A percentile compares a stretch with the other conserved stretches of the same genome.
Conservation (phyloP, 2,888 invertebrate species). For the Drosophila subsilvestris region DNA sequence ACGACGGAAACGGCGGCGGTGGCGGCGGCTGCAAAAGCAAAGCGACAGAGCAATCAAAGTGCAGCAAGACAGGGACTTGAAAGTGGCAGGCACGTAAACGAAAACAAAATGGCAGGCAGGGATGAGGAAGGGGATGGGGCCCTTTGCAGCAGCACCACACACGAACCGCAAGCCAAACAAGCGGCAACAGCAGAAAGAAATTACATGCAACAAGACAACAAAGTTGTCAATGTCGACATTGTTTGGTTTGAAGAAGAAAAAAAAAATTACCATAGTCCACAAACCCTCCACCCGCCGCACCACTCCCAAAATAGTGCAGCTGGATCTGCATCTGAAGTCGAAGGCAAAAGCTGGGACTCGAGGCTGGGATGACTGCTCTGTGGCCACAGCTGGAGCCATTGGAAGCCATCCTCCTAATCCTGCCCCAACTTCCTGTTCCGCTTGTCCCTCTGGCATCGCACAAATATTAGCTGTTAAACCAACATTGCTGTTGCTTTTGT, state of each 20-base stretch:
- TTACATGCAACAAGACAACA: slow-evolving; percentile 61
- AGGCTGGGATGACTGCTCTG: slow-evolving; percentile 49
- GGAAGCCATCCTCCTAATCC: slow-evolving; percentile 2
- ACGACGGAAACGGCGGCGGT: slow-evolving; percentile 14
- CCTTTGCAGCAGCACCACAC: slow-evolving; percentile 13
- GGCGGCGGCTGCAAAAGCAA: neutral
- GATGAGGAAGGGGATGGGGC: neutral
- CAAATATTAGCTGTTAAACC: slow-evolving; percentile 64
- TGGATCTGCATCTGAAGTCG: slow-evolving; percentile 3
- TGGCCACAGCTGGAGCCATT: slow-evolving; percentile 23
- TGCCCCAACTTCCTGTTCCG: slow-evolving; percentile 5
- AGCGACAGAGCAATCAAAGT: slow-evolving; percentile 63
- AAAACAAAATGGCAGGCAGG: slow-evolving; percentile 29
- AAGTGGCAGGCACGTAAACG: slow-evolving; percentile 55
- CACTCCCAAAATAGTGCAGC: slow-evolving; percentile 10
- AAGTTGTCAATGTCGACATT: slow-evolving; percentile 62
- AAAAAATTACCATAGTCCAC: slow-evolving; percentile 30
- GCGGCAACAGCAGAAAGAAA: slow-evolving; percentile 62
- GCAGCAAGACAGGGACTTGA: slow-evolving; percentile 58
- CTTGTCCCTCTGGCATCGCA: neutral
- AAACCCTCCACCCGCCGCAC: slow-evolving; percentile 8
- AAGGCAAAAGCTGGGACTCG: neutral
- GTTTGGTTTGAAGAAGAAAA: slow-evolving; percentile 23
- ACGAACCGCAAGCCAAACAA: slow-evolving; percentile 71
- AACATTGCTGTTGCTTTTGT: slow-evolving; percentile 31